These are phyloP conservation scores for Tetrax tetrax DNA, from an alignment of 2,113 vertebrate species.

Conservation along the genomic window DNA sequence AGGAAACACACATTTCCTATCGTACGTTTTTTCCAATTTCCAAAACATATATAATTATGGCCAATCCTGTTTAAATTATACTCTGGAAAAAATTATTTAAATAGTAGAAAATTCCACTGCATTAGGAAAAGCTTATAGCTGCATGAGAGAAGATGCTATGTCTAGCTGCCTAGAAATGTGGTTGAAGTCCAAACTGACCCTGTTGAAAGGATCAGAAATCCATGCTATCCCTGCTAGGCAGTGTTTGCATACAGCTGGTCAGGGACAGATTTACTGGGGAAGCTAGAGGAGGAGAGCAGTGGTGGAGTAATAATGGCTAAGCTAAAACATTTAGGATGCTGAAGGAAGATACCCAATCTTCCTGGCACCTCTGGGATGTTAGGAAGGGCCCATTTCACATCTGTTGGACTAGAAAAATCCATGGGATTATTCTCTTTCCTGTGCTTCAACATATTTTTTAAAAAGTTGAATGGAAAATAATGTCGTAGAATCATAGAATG, in stretches of 20 bases:
- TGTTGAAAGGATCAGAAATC: not conserved
- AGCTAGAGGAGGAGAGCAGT: not conserved
- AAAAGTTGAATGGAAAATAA: not conserved
- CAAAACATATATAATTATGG: conserved; percentile 36
- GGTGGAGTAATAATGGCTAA: not conserved
- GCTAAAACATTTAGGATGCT: not conserved
- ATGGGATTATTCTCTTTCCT: not conserved
- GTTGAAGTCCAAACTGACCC: not conserved
- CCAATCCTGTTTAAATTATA: conserved; percentile 21
- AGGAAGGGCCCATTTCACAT: not conserved
- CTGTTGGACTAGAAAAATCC: not conserved
- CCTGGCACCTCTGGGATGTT: not conserved
- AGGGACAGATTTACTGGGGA: not conserved
- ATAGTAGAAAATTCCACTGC: not conserved
- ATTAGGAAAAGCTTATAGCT: not conserved
- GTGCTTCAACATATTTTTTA: not conserved
- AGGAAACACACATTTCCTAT: conserved; percentile 25
- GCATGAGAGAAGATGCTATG: not conserved
- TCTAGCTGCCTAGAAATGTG: not conserved
- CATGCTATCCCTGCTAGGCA: not conserved
- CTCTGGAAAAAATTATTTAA: conserved; percentile 30
- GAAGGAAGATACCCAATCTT: not conserved
- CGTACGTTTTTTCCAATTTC: not conserved
- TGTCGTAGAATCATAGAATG: too few relatives aligned
- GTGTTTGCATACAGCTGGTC: not conserved